Evolutionary conservation across 2,797 vertebrate genomes (phyloP).

Genomic region (Epinephelus coioides): DNA sequence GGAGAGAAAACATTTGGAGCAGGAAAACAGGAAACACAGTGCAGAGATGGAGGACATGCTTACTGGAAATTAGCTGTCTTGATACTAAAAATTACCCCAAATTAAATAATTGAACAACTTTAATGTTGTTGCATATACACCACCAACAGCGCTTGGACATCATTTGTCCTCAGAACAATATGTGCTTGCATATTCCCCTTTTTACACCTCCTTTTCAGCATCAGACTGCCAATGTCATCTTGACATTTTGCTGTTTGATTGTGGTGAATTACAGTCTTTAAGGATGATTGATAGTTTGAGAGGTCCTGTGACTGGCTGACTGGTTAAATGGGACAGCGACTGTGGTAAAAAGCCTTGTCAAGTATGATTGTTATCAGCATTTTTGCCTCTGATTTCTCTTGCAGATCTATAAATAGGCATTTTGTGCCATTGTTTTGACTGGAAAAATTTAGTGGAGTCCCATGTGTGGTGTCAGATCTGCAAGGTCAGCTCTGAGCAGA

Average conservation of each 20-base stretch:
- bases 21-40: conserved; percentile 1
- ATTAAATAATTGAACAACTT: neutral
- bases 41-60: conserved; percentile 4
- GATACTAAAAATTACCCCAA: neutral
- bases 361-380: neutral
- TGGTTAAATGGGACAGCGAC: neutral
- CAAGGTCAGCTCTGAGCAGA: neutral
- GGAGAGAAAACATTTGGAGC: conserved; percentile 3
- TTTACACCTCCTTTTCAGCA: neutral
- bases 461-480: neutral
- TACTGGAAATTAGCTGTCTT: neutral
- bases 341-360: neutral
- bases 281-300: conserved; percentile 7
- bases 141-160: neutral
- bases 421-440: neutral
- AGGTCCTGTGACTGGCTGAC: neutral
- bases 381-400: neutral
- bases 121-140: neutral
- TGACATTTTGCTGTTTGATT: conserved; percentile 19
- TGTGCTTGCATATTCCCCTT: neutral
- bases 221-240: neutral
- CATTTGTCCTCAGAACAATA: neutral
- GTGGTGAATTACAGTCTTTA: conserved; percentile 3
- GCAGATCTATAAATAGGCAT: neutral
- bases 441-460: neutral